Evolutionary conservation across 2,113 vertebrate species (phyloP).

Genomic region (Elephantulus edwardii): DNA sequence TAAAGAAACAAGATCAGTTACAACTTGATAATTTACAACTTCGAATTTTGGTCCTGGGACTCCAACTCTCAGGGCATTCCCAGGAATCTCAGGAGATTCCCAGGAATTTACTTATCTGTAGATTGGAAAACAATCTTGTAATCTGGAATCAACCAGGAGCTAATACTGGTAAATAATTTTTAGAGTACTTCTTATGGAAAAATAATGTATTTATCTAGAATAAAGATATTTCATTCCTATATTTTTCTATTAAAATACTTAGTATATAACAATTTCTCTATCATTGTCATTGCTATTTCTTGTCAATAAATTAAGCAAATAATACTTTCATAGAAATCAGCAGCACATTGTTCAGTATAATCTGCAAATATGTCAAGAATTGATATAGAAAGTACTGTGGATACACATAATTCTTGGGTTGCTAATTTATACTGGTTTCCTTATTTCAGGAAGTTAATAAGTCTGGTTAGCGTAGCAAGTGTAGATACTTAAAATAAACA

Average conservation of each 20-base stretch:
- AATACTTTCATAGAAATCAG: neutral
- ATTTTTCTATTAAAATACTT: conserved; percentile 29
- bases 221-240: neutral
- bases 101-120: neutral
- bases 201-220: neutral
- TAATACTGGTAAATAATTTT: conserved; percentile 8
- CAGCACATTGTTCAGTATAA: neutral
- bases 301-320: neutral
- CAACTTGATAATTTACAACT: neutral
- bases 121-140: neutral
- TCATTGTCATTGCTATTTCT: neutral
- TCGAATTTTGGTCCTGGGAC: conserved; percentile 13
- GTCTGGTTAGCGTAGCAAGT: neutral
- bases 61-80: neutral
- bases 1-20: neutral
- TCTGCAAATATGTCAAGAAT: neutral
- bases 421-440: neutral
- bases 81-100: neutral
- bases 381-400: neutral
- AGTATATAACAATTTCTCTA: neutral
- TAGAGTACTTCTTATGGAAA: neutral
- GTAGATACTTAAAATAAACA: neutral
- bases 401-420: neutral
- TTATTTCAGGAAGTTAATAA: conserved; percentile 6
- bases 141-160: neutral